phyloP scores from a whole-genome alignment of 2,888 invertebrate species.

The Drosophila longiperda region DNA sequence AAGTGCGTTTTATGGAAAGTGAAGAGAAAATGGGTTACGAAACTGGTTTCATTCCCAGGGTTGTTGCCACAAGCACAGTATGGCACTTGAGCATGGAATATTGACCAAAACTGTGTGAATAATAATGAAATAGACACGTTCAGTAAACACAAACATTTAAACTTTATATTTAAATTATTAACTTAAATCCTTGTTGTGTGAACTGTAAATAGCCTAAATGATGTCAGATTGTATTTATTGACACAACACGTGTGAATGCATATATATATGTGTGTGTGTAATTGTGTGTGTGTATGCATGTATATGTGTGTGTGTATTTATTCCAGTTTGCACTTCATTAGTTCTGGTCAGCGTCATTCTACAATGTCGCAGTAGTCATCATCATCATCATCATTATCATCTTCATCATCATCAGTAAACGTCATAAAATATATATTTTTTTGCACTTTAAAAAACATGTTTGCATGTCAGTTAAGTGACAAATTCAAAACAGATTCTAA shows the following conservation, averaged over 20 bases:
- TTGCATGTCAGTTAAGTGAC: slow-evolving; percentile 20
- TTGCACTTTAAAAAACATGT: slow-evolving; percentile 8
- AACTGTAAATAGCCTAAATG: background rate
- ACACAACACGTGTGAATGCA: background rate
- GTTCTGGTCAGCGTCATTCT: slow-evolving; percentile 23
- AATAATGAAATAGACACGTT: slow-evolving; percentile 5
- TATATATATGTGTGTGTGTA: background rate
- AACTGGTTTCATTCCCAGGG: background rate
- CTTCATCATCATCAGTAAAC: background rate
- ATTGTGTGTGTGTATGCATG: background rate
- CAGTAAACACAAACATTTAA: slow-evolving; percentile 16
- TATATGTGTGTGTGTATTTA: slow-evolving; percentile 1
- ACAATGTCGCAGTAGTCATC: slow-evolving; percentile 36
- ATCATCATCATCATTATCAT: slow-evolving; percentile 5
- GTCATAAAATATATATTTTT: slow-evolving; percentile 1
- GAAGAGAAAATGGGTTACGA: background rate
- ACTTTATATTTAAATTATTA: background rate
- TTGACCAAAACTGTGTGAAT: slow-evolving; percentile 1
- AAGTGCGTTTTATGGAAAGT: slow-evolving; percentile 11
- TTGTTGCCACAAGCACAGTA: slow-evolving; percentile 11
- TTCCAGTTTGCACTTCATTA: slow-evolving; percentile 31
- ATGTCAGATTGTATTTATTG: background rate
- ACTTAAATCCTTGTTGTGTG: slow-evolving; percentile 19
- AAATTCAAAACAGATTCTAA: slow-evolving; percentile 13
- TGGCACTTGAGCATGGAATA: slow-evolving; percentile 32